phyloP scores from a whole-genome alignment of 2,888 invertebrate species.

The Orthonychiurus folsomi region DNA sequence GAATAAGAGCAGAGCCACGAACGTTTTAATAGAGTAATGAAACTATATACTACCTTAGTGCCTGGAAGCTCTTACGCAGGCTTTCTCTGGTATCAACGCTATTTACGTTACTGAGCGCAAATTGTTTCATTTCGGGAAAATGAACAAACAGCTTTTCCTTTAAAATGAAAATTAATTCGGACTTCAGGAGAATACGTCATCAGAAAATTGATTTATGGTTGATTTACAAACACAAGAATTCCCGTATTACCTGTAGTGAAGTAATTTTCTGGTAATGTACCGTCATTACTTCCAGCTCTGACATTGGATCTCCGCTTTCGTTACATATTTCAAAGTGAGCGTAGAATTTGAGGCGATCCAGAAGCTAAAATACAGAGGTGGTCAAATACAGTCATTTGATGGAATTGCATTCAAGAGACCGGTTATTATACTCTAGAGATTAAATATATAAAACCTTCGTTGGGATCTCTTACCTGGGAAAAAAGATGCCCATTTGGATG shows the following conservation, averaged over 20 bases:
- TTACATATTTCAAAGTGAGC: slow-evolving; percentile 96
- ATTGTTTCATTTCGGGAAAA: slow-evolving; percentile 73
- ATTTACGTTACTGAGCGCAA: slow-evolving; percentile 87
- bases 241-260: slow-evolving; percentile 61
- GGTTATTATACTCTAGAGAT: background rate
- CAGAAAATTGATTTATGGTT: slow-evolving; percentile 1
- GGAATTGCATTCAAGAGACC: too few relatives aligned
- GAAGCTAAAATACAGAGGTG: slow-evolving; percentile 66
- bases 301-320: slow-evolving; percentile 85
- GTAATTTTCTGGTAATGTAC: slow-evolving; percentile 88
- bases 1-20: too few relatives aligned
- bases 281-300: slow-evolving; percentile 86
- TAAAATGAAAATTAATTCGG: slow-evolving; percentile 40
- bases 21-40: background rate
- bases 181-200: slow-evolving; percentile 12
- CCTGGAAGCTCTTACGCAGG: slow-evolving; percentile 73
- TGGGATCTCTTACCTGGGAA: slow-evolving; percentile 78
- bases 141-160: slow-evolving; percentile 89
- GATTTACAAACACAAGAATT: background rate
- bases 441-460: too few relatives aligned
- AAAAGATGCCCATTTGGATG: slow-evolving; percentile 82
- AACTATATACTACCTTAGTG: slow-evolving; percentile 51
- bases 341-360: slow-evolving; percentile 94
- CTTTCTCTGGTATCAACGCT: slow-evolving; percentile 83
- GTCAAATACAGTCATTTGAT: too few relatives aligned